Base-by-base conservation (phyloP, 2,888 invertebrate genomes). In the Ditula angustiorana region DNA sequence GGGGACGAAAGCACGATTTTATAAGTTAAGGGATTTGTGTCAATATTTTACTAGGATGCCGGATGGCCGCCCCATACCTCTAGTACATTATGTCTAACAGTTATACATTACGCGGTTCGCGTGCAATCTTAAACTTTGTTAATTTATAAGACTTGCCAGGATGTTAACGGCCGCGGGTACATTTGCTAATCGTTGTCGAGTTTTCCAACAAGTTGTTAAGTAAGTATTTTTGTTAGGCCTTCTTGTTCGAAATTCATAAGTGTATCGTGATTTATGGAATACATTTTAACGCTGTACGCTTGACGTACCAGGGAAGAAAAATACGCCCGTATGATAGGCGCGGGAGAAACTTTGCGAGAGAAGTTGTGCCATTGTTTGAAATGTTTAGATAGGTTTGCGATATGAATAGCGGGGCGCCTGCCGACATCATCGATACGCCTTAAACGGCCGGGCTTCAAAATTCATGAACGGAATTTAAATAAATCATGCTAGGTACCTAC, bases 21-120 rank as follows among this genome's bases (percentile, higher is more conserved):
- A 92, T 92, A 92, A 92, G 90, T 92, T 91, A 90, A 91, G 92
- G 92, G 92, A 90, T 92, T 91, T 90, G 86, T 91, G 92, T 92
- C 90, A 92, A 92, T 92, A 92, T 92, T 92, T 90, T 90, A 92
- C 86, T 91, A 92, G 92, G 92, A 90, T 82, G 80, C 85, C 81
- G 82, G 82, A 82, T 78, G 75, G 76, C 74, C 69, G 63, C 74
- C 73, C 71, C 63, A 41, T 63, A 63, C 52, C 61, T 64, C 61
- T 70, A 73, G 74, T 75, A 81, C 79, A 74, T 78, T 79, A 72
- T 75, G 73, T 71, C 58, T 55, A 60, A 19, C 33, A 44, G 47
- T 55, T 65, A 55, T 33, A 53, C 33, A 24, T 41, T 60, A 57
- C 49, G 26, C 26, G 33, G 49, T 49, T 30, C 57, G 50, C 69